phyloP scores from a whole-genome alignment of 1,140 invertebrate genomes.

The Bombus huntii region DNA sequence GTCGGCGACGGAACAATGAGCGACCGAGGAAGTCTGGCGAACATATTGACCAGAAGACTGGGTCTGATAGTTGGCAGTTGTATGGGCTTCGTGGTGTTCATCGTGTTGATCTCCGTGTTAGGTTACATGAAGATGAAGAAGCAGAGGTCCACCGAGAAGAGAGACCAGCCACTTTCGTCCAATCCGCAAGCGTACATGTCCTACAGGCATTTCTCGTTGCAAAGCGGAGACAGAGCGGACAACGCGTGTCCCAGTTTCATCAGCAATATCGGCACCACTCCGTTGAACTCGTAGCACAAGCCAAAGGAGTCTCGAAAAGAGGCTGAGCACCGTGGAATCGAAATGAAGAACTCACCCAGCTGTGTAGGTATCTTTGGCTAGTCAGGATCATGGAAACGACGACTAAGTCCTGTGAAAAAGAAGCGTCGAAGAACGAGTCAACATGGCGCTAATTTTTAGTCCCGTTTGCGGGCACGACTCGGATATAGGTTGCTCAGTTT shows the following conservation, averaged over 20 bases:
- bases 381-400: not conserved
- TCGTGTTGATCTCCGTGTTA: slow-evolving; percentile 91
- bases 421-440: not conserved
- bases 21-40: slow-evolving; percentile 85
- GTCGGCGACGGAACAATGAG: slow-evolving; percentile 85
- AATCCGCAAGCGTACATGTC: slow-evolving; percentile 89
- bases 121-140: slow-evolving; percentile 94
- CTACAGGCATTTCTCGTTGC: slow-evolving; percentile 87
- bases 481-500: not conserved
- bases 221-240: slow-evolving; percentile 77
- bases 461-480: not conserved
- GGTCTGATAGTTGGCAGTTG: slow-evolving; percentile 93
- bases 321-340: not conserved
- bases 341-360: slow-evolving; percentile 68
- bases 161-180: slow-evolving; percentile 85
- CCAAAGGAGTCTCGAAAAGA: slow-evolving; percentile 52
- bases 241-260: slow-evolving; percentile 81
- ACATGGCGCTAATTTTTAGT: not conserved
- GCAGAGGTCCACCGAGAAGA: slow-evolving; percentile 88
- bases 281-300: slow-evolving; percentile 80
- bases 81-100: slow-evolving; percentile 92
- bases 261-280: slow-evolving; percentile 77
- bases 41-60: slow-evolving; percentile 88
- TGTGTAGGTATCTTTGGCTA: slow-evolving; percentile 72
- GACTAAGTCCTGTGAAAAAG: not conserved